Base-by-base conservation (phyloP, 2,797 vertebrate genomes). In the Cygnus olor region DNA sequence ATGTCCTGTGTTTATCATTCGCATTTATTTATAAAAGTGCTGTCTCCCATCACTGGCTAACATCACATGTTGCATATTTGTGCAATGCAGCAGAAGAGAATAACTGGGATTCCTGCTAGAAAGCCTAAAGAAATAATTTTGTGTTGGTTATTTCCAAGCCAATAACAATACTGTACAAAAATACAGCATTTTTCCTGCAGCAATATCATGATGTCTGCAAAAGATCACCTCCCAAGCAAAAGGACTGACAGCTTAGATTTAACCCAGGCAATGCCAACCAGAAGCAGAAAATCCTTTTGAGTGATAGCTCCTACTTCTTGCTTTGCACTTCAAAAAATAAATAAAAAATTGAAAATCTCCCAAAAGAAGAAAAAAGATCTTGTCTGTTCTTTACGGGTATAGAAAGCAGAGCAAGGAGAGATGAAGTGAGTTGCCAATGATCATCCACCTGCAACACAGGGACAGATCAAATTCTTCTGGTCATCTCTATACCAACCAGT, bases 51-150 rank as follows among this genome's bases (percentile, higher is more conserved):
- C 64, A 11, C 53, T 49, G 54, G 38, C 66, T 40, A 77, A 13
- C 64, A 79, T 87, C 92, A 87, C 53, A 70, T 38, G 82, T 84
- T 86, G 80, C 65, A 24, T 51, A 91, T 92, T 64, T 96, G 90
- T 95, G 95, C 90, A 96, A 96, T 91, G 82, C 93, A 91, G 87
- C 93, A 92, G 92, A 95, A 97, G 78, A 95, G 65, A 94, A 77
- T 85, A 84, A 71, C 93, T 95, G 89, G 47, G 87, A 92, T 91
- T 93, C 83, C 86, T 94, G 82, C 89, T 95, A 88, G 87, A 95
- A 95, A 95, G 77, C 42, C 68, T 86, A 85, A 84, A 95, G 71
- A 96, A 97, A 93, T 92, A 57, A 93, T 97, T 87, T 71, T 0
- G 3, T 42, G 32, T 34, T 66, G 89, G 61, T 89, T 95, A 96